Base-by-base conservation (phyloP, 2,113 vertebrate species). In the Ptilonorhynchus violaceus region DNA sequence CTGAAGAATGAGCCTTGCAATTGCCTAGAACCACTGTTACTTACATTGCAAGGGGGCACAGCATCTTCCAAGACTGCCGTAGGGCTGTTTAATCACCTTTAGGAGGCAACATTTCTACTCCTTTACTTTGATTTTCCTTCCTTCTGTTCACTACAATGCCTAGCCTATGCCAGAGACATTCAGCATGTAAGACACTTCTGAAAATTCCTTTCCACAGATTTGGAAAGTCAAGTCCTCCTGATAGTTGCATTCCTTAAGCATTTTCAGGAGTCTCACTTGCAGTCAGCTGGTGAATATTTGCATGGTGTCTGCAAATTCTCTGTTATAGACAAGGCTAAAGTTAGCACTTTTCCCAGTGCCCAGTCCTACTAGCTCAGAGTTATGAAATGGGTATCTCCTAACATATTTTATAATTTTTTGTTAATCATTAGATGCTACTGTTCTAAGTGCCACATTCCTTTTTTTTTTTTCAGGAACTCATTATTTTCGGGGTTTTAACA, bases 401-500 rank as follows among this genome's bases (percentile, higher is more conserved):
- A 46, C 6, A 3, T 44, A 55, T 42, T 70, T 59, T 39, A 6
- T 7, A 11, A 15, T 13, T 23, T 44, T 33, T n/a, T 66, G 15
- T 28, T 15, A 59, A 39, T 42, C 28, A 46, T 24, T 35, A 30
- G 14, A 23, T 81, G 30, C 33, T 56, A 4, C 19, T 44, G 8
- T 70, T 86, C 13, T 60, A 46, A 60, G 20, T 53, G 42, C 21
- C n/a, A 7, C 33, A 16, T 5, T 47, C 49, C 33, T 93, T 94
- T 81, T 11, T 28, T 87, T 74, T 21, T 68, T 44, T 24, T 10
- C 55, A 99, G 99, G 99, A 56, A 99, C 99, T 10, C 99, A 99
- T 96, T 99, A 99, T 88, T 99, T 99, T 89, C 98, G 99, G 15
- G 98, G 99, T 21, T 98, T 99, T 58, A 99, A 99, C 97, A 99